A percentile compares a stretch with the other conserved stretches of the same genome.
Evolutionary conservation across 2,113 vertebrate genomes (phyloP).

Genomic region (Elgaria multicarinata): DNA sequence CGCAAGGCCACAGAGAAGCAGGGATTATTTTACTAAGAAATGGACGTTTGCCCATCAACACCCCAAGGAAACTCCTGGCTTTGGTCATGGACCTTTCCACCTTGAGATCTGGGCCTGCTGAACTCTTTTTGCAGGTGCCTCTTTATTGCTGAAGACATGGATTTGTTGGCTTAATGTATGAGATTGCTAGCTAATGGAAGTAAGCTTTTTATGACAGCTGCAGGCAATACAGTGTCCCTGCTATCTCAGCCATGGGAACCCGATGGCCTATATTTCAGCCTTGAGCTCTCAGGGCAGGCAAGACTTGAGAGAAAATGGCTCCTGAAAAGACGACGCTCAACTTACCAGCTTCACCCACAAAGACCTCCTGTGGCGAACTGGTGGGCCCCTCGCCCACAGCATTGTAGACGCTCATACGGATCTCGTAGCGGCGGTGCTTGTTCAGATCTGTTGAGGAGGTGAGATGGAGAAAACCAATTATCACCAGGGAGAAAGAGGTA

Average conservation of each 20-base stretch:
- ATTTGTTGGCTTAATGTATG: background rate
- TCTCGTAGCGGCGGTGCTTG: constrained; percentile 95
- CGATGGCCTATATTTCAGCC: too few species aligned
- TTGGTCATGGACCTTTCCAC: background rate
- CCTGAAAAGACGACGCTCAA: rapidly evolving
- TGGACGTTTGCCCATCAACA: background rate
- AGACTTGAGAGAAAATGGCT: background rate
- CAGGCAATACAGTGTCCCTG: background rate
- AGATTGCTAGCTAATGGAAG: background rate
- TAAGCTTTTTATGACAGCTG: background rate
- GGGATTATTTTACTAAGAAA: background rate
- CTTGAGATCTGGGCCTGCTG: background rate
- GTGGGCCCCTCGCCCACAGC: constrained; percentile 91
- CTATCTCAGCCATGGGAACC: background rate
- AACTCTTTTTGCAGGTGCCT: background rate
- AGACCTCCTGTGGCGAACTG: constrained; percentile 93
- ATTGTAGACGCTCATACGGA: constrained; percentile 94
- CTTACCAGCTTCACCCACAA: constrained; percentile 96
- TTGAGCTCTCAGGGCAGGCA: background rate
- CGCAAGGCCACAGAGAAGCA: background rate
- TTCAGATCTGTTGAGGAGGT: constrained; percentile 81
- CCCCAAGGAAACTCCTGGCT: too few species aligned
- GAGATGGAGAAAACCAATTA: background rate
- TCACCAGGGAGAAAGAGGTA: background rate
- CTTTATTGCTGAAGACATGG: background rate